Evolutionary conservation across 2,797 vertebrate species (phyloP).

Genomic region (Notoglanidium macrostoma): DNA sequence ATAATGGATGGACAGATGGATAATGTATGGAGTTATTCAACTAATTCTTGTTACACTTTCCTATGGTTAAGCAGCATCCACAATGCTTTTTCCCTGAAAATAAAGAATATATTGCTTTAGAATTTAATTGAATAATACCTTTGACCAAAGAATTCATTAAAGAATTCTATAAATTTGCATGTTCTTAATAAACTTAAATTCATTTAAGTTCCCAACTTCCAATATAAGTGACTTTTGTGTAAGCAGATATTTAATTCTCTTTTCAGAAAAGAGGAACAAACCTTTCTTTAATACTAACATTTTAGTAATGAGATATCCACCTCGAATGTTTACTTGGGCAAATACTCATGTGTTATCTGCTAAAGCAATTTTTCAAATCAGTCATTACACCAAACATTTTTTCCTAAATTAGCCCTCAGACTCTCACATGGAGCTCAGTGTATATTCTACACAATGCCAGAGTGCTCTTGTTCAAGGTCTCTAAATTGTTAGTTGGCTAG

Average conservation of each 20-base stretch:
- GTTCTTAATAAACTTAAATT: neutral
- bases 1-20: too few relatives aligned
- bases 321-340: neutral
- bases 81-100: neutral
- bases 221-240: neutral
- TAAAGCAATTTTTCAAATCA: neutral
- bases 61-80: neutral
- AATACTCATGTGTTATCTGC: neutral
- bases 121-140: neutral
- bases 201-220: too few relatives aligned
- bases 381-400: neutral
- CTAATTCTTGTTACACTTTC: neutral
- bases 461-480: constrained; percentile 9
- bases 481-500: neutral
- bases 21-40: neutral
- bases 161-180: neutral
- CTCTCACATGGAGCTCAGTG: neutral
- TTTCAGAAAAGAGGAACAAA: neutral
- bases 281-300: neutral
- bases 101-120: neutral
- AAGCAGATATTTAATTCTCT: neutral
- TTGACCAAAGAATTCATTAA: neutral
- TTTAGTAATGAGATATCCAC: neutral
- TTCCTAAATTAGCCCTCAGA: neutral
- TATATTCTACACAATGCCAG: neutral